Percentiles rank a stretch among this genome's conserved stretches.
Conservation (phyloP, 2,797 vertebrate species). For the Cygnus olor region DNA sequence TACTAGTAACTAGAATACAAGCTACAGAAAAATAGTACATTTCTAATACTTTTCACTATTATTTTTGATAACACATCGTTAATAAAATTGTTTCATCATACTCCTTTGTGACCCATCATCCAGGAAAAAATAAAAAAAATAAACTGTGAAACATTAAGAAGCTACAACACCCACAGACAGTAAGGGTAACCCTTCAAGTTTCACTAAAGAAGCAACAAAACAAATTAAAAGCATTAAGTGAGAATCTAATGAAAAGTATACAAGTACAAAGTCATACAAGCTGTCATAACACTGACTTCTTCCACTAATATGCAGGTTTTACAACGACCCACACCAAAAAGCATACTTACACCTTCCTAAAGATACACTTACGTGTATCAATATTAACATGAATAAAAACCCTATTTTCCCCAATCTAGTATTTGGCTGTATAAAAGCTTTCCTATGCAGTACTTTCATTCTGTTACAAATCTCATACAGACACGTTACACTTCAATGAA, state of each 20-base stretch:
- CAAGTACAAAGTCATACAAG: not conserved
- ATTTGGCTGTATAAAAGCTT: not conserved
- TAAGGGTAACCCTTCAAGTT: not conserved
- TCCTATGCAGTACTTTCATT: not conserved
- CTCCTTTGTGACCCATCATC: not conserved
- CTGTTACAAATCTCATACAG: not conserved
- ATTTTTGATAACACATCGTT: not conserved
- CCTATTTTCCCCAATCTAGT: not conserved
- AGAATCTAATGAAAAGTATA: not conserved
- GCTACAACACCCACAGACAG: not conserved
- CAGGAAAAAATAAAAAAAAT: rapidly evolving
- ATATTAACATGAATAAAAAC: not conserved
- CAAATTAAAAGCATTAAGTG: not conserved
- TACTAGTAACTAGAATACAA: not conserved
- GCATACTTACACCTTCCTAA: not conserved
- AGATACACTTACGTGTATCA: not conserved
- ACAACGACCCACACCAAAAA: not conserved
- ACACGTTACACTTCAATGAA: not conserved
- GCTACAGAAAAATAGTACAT: not conserved
- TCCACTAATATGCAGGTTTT: not conserved
- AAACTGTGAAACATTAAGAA: not conserved
- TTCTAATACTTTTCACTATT: not conserved
- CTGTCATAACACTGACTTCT: not conserved
- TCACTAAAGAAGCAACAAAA: not conserved
- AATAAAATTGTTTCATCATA: not conserved